Conservation (phyloP, 2,797 vertebrate species). For the Sebastes nivosus region DNA sequence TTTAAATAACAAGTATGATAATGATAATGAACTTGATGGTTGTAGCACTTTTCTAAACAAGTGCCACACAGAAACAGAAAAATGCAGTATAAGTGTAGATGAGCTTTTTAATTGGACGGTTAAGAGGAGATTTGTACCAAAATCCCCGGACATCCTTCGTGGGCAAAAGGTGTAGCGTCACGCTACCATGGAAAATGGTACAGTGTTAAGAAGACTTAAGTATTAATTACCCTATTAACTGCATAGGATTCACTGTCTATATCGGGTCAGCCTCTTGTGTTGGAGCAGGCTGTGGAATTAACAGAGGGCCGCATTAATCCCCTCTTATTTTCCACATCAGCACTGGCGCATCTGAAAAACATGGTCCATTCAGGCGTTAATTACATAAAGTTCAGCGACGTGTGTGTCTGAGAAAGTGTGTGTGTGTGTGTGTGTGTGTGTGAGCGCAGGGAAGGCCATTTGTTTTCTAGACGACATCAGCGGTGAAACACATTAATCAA, state of each 20-base stretch:
- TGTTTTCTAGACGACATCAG: conserved; percentile 75
- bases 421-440: conserved; percentile 6
- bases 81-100: conserved; percentile 36
- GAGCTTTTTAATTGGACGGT: conserved; percentile 66
- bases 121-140: conserved; percentile 66
- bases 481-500: conserved; percentile 79
- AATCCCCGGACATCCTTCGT: conserved; percentile 65
- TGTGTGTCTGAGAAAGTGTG: conserved; percentile 20
- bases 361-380: conserved; percentile 70
- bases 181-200: conserved; percentile 56
- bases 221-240: conserved; percentile 80
- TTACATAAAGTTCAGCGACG: conserved; percentile 76
- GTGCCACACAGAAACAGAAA: conserved; percentile 15
- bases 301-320: conserved; percentile 77
- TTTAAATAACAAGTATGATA: not conserved
- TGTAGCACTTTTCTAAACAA: conserved; percentile 16
- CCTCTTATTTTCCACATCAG: conserved; percentile 79
- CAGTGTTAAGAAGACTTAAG: conserved; percentile 75
- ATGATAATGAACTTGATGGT: not conserved
- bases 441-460: conserved; percentile 59
- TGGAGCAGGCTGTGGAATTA: conserved; percentile 74
- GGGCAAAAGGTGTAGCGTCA: conserved; percentile 70
- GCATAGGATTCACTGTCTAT: conserved; percentile 70
- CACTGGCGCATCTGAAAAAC: conserved; percentile 73
- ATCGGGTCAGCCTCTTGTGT: conserved; percentile 73